Base-by-base conservation (phyloP, 2,113 vertebrate genomes). In the Chlorodrepanis virens region DNA sequence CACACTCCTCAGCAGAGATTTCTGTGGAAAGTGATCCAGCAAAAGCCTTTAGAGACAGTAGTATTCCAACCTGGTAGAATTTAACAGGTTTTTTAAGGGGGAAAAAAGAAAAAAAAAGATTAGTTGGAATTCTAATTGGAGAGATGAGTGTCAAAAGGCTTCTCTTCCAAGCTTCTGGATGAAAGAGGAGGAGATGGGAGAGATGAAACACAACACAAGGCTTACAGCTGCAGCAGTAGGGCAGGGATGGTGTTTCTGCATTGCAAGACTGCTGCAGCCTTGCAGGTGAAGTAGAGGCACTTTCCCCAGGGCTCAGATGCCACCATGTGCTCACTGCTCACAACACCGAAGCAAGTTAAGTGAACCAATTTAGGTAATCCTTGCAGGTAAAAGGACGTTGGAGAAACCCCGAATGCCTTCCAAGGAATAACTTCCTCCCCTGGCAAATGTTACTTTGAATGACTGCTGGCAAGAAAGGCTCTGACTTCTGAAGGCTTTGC, bases 11-110 rank as follows among this genome's bases (percentile, higher is more conserved):
- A 85, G 83, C 83, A 81, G 47, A 89, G 72, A 88, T 59, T 42
- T 61, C 60, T 67, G 40, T 21, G 60, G 6, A 35, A 83, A 87
- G 60, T 11, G 27, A 76, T 87, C 59, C 89, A 67, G 88, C 37
- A 83, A 86, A 77, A 87, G 80, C 93, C 95, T 96, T 90, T 75
- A 70, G 86, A 77, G 47, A 87, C 92, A 95, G 96, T 90, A 96
- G 95, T 97, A 95, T 96, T 96, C 96, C 97, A 97, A 95, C 92
- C 93, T 83, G 64, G 87, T 12, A 93, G 90, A 87, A 91, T 89
- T 90, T 39, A 71, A 95, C 72, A 89, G 40, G 27, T 27, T 42
- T 77, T 67, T 72, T 79, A 1, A 5, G 8, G 25, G 7, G 21
- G 4, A 0, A 2, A n/a, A 6, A 23, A 27, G 5, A 3, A 14